These are phyloP conservation scores for Xenopus petersii DNA, from an alignment of 2,797 vertebrate species.

Conservation along the genomic window DNA sequence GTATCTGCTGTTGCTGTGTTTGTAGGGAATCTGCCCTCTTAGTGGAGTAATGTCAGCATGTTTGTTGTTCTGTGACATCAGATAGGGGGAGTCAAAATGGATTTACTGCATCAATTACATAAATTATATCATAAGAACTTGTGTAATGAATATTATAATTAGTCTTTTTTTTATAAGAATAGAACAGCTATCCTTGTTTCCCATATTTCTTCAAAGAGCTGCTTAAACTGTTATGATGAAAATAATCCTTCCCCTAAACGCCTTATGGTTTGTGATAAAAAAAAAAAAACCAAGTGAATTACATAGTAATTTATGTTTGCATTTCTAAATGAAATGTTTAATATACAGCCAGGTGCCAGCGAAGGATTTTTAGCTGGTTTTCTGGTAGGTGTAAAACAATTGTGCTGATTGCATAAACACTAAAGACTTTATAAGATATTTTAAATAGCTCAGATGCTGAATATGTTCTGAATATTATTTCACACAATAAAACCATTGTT, in stretches of 20 bases:
- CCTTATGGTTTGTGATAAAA: neutral
- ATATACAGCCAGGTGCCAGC: constrained; percentile 9
- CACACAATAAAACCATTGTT: constrained; percentile 6
- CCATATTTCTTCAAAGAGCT: neutral
- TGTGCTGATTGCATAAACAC: constrained; percentile 12
- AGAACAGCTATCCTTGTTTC: neutral
- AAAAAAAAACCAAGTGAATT: constrained; percentile 9
- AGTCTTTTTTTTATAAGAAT: no score
- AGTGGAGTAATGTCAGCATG: no score
- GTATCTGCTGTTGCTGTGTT: no score
- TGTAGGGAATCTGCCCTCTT: no score
- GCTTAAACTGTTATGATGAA: neutral
- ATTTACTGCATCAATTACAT: no score
- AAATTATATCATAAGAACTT: no score
- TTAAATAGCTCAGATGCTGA: neutral
- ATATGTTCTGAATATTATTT: neutral
- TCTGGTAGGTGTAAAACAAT: constrained; percentile 7
- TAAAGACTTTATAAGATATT: neutral
- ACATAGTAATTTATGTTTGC: constrained; percentile 10
- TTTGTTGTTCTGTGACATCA: no score
- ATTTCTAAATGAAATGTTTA: neutral
- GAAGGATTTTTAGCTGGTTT: neutral
- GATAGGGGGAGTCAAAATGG: no score
- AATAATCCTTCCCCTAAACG: constrained; percentile 9
- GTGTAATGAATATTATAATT: no score